Evolutionary conservation across 1,140 invertebrate genomes (phyloP).

Genomic region (honey bee (Apis mellifera)): DNA sequence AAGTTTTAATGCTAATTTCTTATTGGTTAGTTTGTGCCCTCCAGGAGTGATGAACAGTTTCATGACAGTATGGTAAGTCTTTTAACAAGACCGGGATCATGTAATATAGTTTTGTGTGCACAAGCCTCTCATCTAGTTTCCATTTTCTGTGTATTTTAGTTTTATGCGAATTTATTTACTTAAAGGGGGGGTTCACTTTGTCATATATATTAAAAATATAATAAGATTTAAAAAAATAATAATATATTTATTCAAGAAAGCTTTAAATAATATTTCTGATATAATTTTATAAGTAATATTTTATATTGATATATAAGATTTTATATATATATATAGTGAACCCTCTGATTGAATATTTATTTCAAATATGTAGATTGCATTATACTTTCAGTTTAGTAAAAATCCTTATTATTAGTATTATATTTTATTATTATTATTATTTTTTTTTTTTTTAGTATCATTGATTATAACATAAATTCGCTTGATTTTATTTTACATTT

Average conservation of each 20-base stretch:
- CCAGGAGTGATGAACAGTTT: conserved; percentile 94
- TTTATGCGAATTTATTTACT: conserved; percentile 31
- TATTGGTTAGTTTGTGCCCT: conserved; percentile 88
- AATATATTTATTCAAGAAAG: neutral
- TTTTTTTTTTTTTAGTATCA: conserved; percentile 1
- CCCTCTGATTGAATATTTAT: conserved; percentile 32
- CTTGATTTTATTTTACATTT: conserved; percentile 31
- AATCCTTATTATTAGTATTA: neutral
- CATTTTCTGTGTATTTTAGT: conserved; percentile 42
- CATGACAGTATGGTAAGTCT: conserved; percentile 93
- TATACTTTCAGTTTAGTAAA: conserved; percentile 18
- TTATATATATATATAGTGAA: conserved; percentile 9
- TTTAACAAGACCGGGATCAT: conserved; percentile 76
- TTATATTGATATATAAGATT: neutral
- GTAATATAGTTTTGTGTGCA: conserved; percentile 82
- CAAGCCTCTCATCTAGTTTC: conserved; percentile 79
- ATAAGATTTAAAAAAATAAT: neutral
- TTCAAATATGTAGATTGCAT: conserved; percentile 34
- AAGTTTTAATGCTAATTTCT: conserved; percentile 79
- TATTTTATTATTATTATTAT: too few species aligned
- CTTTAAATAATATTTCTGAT: neutral
- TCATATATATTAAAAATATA: neutral
- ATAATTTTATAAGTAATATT: neutral
- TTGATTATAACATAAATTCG: neutral
- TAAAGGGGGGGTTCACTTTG: conserved; percentile 41